Evolutionary conservation across 2,113 vertebrate species (phyloP).

Genomic region (Puntigrus tetrazona): DNA sequence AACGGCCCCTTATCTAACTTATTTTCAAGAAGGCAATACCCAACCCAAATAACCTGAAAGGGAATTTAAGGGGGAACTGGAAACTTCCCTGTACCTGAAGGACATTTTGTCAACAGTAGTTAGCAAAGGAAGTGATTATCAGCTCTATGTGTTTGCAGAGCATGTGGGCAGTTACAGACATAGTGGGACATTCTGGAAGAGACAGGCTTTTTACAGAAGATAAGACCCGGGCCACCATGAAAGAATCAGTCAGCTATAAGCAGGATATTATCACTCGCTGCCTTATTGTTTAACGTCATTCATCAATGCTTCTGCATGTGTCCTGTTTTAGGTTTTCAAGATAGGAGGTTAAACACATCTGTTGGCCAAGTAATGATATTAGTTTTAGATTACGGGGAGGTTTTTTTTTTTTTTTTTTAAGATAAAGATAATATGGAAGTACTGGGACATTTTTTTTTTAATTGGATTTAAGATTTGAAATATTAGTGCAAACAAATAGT

Average conservation of each 20-base stretch:
- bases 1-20: slow-evolving; percentile 48
- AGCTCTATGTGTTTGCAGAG: slow-evolving; percentile 50
- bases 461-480: too few species aligned
- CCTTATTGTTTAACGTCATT: slow-evolving; percentile 46
- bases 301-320: slow-evolving; percentile 27
- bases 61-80: slow-evolving; percentile 37
- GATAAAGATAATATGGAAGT: too few species aligned
- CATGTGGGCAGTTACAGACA: slow-evolving; percentile 41
- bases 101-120: slow-evolving; percentile 47
- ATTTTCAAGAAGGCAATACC: slow-evolving; percentile 52
- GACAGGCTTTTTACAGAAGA: slow-evolving; percentile 41
- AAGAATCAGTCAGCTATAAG: slow-evolving; percentile 46
- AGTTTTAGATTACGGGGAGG: slow-evolving; percentile 35
- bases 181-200: slow-evolving; percentile 42
- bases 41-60: slow-evolving; percentile 37
- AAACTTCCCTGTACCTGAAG: slow-evolving; percentile 42
- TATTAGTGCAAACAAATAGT: too few species aligned
- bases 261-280: slow-evolving; percentile 50
- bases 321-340: background rate
- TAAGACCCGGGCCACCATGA: slow-evolving; percentile 47
- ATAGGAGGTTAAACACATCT: slow-evolving; percentile 40
- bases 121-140: slow-evolving; percentile 40
- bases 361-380: slow-evolving; percentile 41
- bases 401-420: too few species aligned
- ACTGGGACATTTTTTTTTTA: too few species aligned